Conservation (phyloP, 1,140 invertebrate genomes). For the Pseudachorutes palmiensis region DNA sequence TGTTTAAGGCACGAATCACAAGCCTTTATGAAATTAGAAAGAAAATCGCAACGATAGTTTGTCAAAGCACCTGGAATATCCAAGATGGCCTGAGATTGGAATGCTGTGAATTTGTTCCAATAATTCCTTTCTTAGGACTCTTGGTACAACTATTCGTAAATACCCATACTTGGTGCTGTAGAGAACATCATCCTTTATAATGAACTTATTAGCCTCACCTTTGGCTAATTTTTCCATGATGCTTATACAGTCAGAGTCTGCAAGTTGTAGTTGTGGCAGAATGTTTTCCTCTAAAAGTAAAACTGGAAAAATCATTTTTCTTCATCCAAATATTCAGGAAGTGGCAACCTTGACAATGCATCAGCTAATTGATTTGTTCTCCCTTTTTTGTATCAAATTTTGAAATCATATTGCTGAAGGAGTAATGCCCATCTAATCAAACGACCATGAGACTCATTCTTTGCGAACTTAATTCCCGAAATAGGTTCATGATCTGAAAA, state of each 20-base stretch:
- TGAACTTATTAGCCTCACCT: neutral
- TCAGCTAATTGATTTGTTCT: neutral
- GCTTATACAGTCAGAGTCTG: neutral
- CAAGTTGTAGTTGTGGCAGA: neutral
- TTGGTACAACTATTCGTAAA: neutral
- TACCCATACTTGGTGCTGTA: neutral
- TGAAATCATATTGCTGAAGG: neutral
- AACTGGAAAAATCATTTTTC: neutral
- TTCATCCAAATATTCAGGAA: neutral
- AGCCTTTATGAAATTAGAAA: conserved; percentile 33
- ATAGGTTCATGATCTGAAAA: neutral
- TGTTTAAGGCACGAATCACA: conserved; percentile 7
- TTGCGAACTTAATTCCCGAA: neutral
- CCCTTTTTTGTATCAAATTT: neutral
- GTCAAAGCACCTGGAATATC: neutral
- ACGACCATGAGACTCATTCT: neutral
- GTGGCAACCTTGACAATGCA: neutral
- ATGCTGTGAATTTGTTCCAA: neutral
- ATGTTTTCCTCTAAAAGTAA: neutral
- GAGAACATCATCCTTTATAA: neutral
- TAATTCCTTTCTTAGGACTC: neutral
- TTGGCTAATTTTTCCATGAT: neutral
- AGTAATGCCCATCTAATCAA: conserved; percentile 7
- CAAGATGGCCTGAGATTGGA: neutral
- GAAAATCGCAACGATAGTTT: conserved; percentile 23